These are phyloP conservation scores for Tetragonisca angustula DNA, from an alignment of 2,888 invertebrate genomes.

Conservation along the genomic window DNA sequence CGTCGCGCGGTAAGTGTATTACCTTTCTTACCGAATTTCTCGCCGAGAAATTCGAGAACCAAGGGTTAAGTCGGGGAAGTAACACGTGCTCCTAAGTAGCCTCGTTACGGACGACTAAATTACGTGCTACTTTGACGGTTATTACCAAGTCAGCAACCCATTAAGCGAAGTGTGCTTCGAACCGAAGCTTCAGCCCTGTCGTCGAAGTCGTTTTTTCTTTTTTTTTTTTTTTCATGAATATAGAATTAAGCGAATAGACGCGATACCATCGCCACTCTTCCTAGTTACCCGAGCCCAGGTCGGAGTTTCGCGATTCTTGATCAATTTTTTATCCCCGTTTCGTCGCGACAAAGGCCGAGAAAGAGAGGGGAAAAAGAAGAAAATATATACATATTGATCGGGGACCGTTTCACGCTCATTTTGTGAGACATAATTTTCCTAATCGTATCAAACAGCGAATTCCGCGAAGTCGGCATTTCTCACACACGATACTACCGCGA, in stretches of 20 bases:
- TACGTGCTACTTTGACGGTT: slow-evolving; percentile 67
- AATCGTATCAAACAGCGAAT: background rate
- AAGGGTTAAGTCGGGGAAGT: slow-evolving; percentile 45
- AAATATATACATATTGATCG: background rate
- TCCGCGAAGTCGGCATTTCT: background rate
- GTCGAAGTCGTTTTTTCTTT: slow-evolving; percentile 54
- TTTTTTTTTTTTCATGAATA: slow-evolving; percentile 46
- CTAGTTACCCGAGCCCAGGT: background rate
- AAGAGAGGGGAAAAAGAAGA: background rate
- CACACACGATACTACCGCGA: slow-evolving; percentile 2
- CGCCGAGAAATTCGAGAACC: slow-evolving; percentile 22
- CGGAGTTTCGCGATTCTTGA: background rate
- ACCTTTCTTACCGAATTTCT: slow-evolving; percentile 50
- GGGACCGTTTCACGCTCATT: background rate
- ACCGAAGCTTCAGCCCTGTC: slow-evolving; percentile 46
- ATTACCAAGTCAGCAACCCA: slow-evolving; percentile 73
- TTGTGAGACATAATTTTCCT: slow-evolving; percentile 9
- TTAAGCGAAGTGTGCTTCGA: slow-evolving; percentile 66
- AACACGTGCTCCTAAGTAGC: slow-evolving; percentile 51
- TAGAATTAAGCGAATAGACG: slow-evolving; percentile 62
- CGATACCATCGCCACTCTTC: background rate
- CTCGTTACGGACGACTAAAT: slow-evolving; percentile 68
- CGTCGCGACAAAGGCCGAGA: background rate
- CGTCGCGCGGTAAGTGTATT: background rate
- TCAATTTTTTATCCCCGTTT: slow-evolving; percentile 5